phyloP scores from a whole-genome alignment of 1,140 invertebrate genomes.

The Dysdera silvatica region DNA sequence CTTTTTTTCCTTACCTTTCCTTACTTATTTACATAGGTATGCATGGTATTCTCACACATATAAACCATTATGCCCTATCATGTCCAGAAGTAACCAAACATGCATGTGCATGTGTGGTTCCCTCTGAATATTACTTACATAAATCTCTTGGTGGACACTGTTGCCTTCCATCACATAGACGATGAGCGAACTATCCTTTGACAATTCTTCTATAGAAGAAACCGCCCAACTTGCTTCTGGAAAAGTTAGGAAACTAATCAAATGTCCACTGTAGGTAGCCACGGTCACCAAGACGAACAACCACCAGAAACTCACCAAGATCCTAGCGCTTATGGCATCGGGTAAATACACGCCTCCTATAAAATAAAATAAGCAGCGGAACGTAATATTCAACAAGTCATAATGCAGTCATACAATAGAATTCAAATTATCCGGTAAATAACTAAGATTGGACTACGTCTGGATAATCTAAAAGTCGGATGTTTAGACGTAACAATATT shows the following conservation, averaged over 20 bases:
- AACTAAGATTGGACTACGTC: not conserved
- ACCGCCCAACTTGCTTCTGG: constrained; percentile 70
- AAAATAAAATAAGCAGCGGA: constrained; percentile 23
- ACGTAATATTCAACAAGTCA: not conserved
- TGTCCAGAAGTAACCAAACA: not conserved
- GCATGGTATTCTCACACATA: no score
- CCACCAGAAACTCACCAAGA: constrained; percentile 85
- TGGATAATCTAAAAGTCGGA: not conserved
- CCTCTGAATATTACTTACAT: constrained; percentile 27
- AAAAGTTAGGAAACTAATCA: constrained; percentile 87
- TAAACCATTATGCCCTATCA: no score
- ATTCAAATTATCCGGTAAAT: not conserved
- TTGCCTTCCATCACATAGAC: constrained; percentile 65
- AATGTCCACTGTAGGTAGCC: constrained; percentile 82
- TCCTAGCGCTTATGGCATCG: constrained; percentile 66
- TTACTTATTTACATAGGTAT: no score
- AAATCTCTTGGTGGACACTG: constrained; percentile 60
- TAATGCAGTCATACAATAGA: not conserved
- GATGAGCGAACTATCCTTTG: constrained; percentile 52
- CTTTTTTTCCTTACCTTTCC: no score
- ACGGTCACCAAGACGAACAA: constrained; percentile 79
- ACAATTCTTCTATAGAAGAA: constrained; percentile 56
- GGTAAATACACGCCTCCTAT: constrained; percentile 77
- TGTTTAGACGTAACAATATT: no score
- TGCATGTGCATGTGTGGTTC: constrained; percentile 1